Base-by-base conservation (phyloP, 2,888 invertebrate genomes). In the Cephus rjabovi region DNA sequence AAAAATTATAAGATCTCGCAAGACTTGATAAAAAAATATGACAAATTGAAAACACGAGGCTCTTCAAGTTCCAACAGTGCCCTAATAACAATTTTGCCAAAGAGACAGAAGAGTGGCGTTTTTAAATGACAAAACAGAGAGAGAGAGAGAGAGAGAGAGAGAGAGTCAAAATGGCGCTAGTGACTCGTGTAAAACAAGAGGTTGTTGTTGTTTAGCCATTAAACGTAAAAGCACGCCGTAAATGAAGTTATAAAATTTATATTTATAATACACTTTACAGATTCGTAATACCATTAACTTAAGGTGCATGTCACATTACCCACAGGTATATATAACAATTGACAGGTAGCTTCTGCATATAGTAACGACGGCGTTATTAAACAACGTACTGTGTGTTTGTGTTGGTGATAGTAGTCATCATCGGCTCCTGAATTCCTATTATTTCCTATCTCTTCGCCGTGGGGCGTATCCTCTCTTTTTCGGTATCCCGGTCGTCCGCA, bases 191-290 rank as follows among this genome's bases (percentile, higher is more conserved):
- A 23, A 56, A 23, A 56, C 56, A 56, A 71, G 71, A 71, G 71
- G 71, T 71, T 71, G 31, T 74, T 70, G 30, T 30, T 30, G 30
- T 56, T 56, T 1, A 56, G 56, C 23, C 79, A 79, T 76, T 79
- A 79, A 56, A 79, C 34, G 34, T 88, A 88, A 89, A 56, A 56
- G 56, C 56, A 56, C 56, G 85, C 88, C 87, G 85, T 56, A 56
- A 88, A 89, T 89, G 90, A 91, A 90, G 89, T 90, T 91, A 91
- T 90, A 91, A 91, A 91, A 91, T 91, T 91, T 91, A 91, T 91
- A 91, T 91, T 90, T 91, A 91, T 91, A 90, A 91, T 91, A 91
- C 91, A 91, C 91, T 91, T 91, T 91, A 91, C 91, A 91, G 90
- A 89, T 91, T 90, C 88, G 87, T 90, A 91, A 90, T 89, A 90